phyloP scores from a whole-genome alignment of 1,140 invertebrate species.

The Galleria mellonella region DNA sequence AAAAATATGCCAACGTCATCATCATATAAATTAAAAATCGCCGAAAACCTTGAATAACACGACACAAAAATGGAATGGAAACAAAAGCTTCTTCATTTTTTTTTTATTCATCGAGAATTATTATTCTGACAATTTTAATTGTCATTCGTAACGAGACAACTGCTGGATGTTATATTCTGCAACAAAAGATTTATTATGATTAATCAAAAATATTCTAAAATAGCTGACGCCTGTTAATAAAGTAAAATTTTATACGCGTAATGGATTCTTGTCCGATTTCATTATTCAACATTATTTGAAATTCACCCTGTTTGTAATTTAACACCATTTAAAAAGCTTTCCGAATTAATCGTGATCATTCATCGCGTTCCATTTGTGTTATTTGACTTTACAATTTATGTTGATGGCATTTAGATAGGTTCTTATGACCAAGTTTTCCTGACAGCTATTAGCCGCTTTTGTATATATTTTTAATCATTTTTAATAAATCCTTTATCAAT shows the following conservation, averaged over 20 bases:
- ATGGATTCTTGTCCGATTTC: conserved; percentile 1
- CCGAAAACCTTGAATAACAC: no score
- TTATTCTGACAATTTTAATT: no score
- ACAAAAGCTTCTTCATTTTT: no score
- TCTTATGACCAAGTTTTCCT: neutral
- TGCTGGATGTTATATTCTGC: neutral
- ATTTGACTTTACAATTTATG: neutral
- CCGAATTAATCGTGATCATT: conserved; percentile 6
- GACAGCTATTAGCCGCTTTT: no score
- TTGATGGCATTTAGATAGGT: neutral
- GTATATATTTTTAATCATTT: no score
- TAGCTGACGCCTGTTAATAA: no score
- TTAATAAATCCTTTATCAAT: no score
- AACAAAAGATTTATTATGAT: neutral
- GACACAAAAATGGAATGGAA: no score
- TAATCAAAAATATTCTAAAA: neutral
- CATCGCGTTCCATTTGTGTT: neutral
- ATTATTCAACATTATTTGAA: conserved; percentile 7
- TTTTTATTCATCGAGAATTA: no score
- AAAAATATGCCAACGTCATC: no score
- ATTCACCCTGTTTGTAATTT: conserved; percentile 13
- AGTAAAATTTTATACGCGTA: neutral
- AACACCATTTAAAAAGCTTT: conserved; percentile 12
- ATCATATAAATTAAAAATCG: no score
- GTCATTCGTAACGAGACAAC: neutral